A percentile compares a stretch with the other conserved stretches of the same genome.
Evolutionary conservation across 2,113 vertebrate genomes (phyloP).

Genomic region (Fulica atra): DNA sequence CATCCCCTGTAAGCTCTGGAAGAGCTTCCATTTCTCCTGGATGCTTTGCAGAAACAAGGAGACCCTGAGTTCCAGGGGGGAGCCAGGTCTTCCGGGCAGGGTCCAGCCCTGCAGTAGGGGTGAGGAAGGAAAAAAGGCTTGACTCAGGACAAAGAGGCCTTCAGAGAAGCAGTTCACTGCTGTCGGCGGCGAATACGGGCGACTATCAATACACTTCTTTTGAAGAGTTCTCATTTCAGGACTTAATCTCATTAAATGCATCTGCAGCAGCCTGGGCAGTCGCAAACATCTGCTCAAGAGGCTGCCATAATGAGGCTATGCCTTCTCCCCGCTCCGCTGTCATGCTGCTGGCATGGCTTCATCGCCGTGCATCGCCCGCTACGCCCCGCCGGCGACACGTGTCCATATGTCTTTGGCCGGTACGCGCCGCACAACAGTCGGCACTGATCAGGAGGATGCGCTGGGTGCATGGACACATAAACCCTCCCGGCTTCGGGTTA

Average conservation of each 20-base stretch:
- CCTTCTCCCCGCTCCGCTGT: not conserved
- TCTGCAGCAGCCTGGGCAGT: not conserved
- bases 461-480: not conserved
- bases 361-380: accelerated
- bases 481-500: not conserved
- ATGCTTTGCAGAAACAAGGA: not conserved
- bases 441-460: not conserved
- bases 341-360: accelerated
- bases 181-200: not conserved
- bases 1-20: not conserved
- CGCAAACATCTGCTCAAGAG: not conserved
- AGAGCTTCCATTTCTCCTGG: not conserved
- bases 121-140: not conserved
- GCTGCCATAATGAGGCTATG: not conserved
- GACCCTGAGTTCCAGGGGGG: accelerated
- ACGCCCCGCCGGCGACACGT: accelerated
- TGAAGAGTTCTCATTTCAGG: not conserved
- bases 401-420: not conserved
- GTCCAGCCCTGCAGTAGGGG: no score
- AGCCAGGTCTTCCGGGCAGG: not conserved
- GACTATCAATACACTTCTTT: not conserved
- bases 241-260: not conserved
- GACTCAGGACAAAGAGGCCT: not conserved
- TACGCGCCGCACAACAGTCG: accelerated
- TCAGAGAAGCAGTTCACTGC: not conserved